Evolutionary conservation across 2,888 invertebrate species (phyloP).

Genomic region (Diploptera punctata): DNA sequence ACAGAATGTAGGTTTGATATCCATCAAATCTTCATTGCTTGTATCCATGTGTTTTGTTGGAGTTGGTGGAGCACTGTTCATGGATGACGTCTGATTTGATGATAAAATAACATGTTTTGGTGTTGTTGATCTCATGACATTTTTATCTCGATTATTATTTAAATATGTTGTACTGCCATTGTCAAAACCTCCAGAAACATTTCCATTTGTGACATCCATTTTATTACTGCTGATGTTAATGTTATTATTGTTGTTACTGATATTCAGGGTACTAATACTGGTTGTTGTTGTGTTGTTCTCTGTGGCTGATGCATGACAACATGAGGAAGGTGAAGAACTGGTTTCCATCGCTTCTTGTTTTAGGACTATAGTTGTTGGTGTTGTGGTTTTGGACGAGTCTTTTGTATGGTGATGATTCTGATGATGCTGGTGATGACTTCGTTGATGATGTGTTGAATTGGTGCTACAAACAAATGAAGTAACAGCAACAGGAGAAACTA

Average conservation of each 20-base stretch:
- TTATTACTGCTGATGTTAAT: too few species aligned
- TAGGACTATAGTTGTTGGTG: conserved; percentile 47
- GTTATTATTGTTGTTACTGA: conserved; percentile 48
- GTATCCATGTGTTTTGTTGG: conserved; percentile 66
- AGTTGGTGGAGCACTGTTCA: too few species aligned
- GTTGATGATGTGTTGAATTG: conserved; percentile 57
- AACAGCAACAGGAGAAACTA: conserved; percentile 63
- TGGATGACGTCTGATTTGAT: too few species aligned
- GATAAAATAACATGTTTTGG: conserved; percentile 49
- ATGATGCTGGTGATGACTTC: conserved; percentile 57
- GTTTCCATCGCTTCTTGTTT: conserved; percentile 72
- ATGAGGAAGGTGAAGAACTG: conserved; percentile 54
- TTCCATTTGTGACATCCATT: conserved; percentile 57
- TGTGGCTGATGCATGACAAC: conserved; percentile 53
- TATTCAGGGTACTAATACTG: too few species aligned
- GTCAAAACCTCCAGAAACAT: conserved; percentile 45
- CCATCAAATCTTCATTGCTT: conserved; percentile 63
- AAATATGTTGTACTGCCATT: conserved; percentile 11
- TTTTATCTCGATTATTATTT: conserved; percentile 9
- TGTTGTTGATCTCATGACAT: conserved; percentile 19
- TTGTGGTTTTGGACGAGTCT: conserved; percentile 50
- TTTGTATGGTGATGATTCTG: conserved; percentile 47
- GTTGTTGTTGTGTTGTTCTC: conserved; percentile 9
- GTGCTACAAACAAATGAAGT: conserved; percentile 66
- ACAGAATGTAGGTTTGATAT: conserved; percentile 53